These are phyloP conservation scores for Carettochelys insculpta DNA, from an alignment of 2,113 vertebrate genomes.

Conservation along the genomic window DNA sequence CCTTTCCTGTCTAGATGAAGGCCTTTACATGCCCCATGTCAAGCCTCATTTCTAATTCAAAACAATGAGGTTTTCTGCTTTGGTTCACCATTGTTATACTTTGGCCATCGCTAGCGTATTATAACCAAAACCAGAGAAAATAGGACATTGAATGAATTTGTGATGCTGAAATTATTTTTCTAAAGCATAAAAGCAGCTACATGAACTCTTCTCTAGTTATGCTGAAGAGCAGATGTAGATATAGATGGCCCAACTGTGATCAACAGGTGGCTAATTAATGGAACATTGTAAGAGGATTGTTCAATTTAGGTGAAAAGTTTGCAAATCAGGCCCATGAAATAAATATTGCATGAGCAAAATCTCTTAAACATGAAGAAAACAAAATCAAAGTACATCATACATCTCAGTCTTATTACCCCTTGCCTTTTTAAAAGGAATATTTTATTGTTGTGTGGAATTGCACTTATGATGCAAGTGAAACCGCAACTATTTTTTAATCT, in stretches of 20 bases:
- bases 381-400: background rate
- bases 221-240: background rate
- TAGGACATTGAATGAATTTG: background rate
- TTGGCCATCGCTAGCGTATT: background rate
- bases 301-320: constrained; percentile 18
- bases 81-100: background rate
- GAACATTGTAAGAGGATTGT: fast-evolving
- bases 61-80: background rate
- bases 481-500: constrained; percentile 8
- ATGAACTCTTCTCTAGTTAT: background rate
- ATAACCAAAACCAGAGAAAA: background rate
- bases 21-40: background rate
- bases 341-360: background rate
- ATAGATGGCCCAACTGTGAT: background rate
- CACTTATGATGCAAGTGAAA: constrained; percentile 1
- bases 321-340: background rate
- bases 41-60: background rate
- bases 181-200: background rate
- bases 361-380: background rate
- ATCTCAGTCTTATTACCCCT: background rate
- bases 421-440: constrained; percentile 9
- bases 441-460: background rate
- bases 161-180: background rate
- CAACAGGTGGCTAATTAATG: constrained; percentile 3
- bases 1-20: background rate